phyloP scores from a whole-genome alignment of 2,888 invertebrate species.

The Palloptera scutellata region DNA sequence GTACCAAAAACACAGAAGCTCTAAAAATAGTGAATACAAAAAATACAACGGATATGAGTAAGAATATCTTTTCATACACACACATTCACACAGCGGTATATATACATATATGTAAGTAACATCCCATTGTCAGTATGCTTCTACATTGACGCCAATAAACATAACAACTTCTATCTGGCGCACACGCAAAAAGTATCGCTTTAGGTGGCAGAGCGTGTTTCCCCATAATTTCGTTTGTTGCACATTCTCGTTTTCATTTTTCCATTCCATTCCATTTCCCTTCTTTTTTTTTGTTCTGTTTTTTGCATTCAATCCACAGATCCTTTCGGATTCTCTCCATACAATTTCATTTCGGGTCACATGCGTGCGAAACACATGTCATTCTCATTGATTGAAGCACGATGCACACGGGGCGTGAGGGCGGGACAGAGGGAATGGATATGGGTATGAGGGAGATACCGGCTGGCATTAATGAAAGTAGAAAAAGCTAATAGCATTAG shows the following conservation, averaged over 20 bases:
- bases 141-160: too few species aligned
- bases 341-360: constrained; percentile 3
- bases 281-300: background rate
- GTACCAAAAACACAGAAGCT: too few species aligned
- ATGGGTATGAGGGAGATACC: background rate
- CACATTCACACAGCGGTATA: too few species aligned
- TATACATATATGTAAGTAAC: too few species aligned
- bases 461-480: background rate
- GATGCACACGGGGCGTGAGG: background rate
- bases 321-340: background rate
- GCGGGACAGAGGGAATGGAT: background rate
- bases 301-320: background rate
- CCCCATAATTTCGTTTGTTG: background rate
- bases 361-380: constrained; percentile 3
- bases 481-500: background rate
- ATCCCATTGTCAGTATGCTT: too few species aligned
- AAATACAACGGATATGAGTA: too few species aligned
- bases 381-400: background rate
- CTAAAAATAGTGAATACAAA: too few species aligned
- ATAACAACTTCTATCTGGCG: too few species aligned
- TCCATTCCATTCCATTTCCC: background rate
- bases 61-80: too few species aligned
- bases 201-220: background rate
- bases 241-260: background rate
- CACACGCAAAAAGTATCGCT: background rate